phyloP scores from a whole-genome alignment of 2,797 vertebrate species.

The Xenentodon cancila region DNA sequence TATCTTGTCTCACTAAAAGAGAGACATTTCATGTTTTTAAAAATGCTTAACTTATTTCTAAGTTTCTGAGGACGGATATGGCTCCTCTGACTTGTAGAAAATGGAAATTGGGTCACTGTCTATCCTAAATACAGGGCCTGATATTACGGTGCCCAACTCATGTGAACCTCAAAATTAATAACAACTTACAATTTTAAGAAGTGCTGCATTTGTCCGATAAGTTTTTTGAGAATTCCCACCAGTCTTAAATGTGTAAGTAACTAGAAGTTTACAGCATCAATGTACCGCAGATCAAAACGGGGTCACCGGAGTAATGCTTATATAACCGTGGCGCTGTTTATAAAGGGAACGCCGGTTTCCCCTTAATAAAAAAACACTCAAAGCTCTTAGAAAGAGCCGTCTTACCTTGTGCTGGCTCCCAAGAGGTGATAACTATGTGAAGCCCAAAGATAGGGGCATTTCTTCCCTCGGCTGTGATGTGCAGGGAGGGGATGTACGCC shows the following conservation, averaged over 20 bases:
- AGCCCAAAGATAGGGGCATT: conserved; percentile 66
- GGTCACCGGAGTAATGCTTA: conserved; percentile 73
- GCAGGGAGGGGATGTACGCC: accelerated
- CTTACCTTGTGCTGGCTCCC: conserved; percentile 66
- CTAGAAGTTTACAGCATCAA: neutral
- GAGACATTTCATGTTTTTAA: no score
- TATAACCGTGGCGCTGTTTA: conserved; percentile 66
- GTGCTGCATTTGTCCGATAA: accelerated
- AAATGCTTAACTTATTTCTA: neutral
- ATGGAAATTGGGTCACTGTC: conserved; percentile 63
- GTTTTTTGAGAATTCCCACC: accelerated
- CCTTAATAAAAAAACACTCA: neutral
- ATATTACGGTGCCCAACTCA: no score
- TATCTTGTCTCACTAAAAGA: no score
- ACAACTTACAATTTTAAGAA: accelerated
- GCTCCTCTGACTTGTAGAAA: conserved; percentile 21
- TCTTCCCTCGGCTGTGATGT: conserved; percentile 25
- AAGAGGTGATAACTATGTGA: conserved; percentile 63
- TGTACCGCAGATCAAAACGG: conserved; percentile 38
- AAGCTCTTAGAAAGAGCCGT: accelerated
- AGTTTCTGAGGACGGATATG: no score
- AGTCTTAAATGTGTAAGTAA: neutral
- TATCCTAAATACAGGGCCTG: conserved; percentile 8
- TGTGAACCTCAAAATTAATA: accelerated
- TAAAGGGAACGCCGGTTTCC: neutral